Evolutionary conservation across 2,888 invertebrate species (phyloP).

Genomic region (Omphaloscelis lunosa): DNA sequence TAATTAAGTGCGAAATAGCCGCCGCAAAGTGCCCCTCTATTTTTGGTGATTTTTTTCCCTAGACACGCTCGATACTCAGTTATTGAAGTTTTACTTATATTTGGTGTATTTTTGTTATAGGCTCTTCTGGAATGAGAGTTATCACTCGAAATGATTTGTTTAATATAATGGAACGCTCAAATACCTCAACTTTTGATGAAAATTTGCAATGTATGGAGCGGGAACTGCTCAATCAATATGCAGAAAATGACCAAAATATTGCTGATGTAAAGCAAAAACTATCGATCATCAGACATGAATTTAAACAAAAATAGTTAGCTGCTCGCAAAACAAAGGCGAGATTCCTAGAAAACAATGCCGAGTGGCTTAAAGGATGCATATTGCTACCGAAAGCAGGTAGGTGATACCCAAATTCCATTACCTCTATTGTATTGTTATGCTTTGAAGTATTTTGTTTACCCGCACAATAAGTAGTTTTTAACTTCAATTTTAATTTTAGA

Average conservation of each 20-base stretch:
- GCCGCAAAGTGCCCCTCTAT: too few species aligned
- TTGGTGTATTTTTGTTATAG: not conserved
- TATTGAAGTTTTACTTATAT: too few species aligned
- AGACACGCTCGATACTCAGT: too few species aligned
- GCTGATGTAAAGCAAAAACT: not conserved
- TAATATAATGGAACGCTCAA: not conserved
- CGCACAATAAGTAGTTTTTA: too few species aligned
- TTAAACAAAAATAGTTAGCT: slow-evolving; percentile 10
- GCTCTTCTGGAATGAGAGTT: slow-evolving; percentile 1
- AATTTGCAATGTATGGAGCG: slow-evolving; percentile 3
- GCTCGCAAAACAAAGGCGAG: slow-evolving; percentile 10
- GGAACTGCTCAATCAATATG: slow-evolving; percentile 5
- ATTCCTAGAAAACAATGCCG: slow-evolving; percentile 18
- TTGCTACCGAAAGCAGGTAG: slow-evolving; percentile 8
- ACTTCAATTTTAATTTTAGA: too few species aligned
- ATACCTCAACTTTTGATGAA: not conserved
- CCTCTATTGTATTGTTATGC: too few species aligned
- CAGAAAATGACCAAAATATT: slow-evolving; percentile 10
- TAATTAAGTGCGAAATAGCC: too few species aligned
- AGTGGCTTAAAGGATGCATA: slow-evolving; percentile 12
- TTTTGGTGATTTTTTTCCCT: too few species aligned
- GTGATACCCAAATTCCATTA: slow-evolving; percentile 11
- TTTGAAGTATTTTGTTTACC: too few species aligned
- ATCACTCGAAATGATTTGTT: not conserved
- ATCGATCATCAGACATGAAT: not conserved